Conservation (phyloP, 2,113 vertebrate genomes). For the Cyanoramphus novaezelandiae region DNA sequence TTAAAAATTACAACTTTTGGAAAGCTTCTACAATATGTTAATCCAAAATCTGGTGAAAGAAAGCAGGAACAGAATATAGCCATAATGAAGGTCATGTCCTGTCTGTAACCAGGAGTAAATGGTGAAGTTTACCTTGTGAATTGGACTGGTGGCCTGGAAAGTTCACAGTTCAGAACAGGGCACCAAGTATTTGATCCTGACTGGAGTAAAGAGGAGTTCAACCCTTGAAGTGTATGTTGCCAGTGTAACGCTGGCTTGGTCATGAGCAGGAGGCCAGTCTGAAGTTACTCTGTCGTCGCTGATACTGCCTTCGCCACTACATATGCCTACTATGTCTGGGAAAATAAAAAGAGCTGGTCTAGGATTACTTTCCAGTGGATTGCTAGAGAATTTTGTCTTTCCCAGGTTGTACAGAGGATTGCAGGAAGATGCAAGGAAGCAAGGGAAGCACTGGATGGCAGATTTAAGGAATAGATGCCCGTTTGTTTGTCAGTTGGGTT, state of each 20-base stretch:
- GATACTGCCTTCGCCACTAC: rapidly evolving
- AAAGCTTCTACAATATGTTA: not conserved
- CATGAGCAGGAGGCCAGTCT: not conserved
- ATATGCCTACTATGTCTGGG: not conserved
- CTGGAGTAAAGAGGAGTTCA: not conserved
- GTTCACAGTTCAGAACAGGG: not conserved
- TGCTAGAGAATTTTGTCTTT: not conserved
- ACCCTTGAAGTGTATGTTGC: rapidly evolving
- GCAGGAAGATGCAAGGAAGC: not conserved
- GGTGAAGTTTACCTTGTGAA: not conserved
- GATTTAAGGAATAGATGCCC: not conserved
- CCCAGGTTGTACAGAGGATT: not conserved
- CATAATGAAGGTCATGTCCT: not conserved
- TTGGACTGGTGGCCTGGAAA: not conserved
- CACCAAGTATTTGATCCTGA: not conserved
- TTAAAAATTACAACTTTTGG: not conserved
- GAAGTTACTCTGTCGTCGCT: not conserved
- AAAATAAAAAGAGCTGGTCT: not conserved
- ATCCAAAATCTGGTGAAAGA: not conserved
- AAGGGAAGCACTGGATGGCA: no score
- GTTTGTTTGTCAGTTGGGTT: rapidly evolving
- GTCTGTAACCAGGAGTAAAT: not conserved
- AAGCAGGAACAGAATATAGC: not conserved
- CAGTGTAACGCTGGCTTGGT: not conserved
- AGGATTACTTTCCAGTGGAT: not conserved